phyloP scores from a whole-genome alignment of 2,888 invertebrate species.

The Leptinotarsa peninsularis region DNA sequence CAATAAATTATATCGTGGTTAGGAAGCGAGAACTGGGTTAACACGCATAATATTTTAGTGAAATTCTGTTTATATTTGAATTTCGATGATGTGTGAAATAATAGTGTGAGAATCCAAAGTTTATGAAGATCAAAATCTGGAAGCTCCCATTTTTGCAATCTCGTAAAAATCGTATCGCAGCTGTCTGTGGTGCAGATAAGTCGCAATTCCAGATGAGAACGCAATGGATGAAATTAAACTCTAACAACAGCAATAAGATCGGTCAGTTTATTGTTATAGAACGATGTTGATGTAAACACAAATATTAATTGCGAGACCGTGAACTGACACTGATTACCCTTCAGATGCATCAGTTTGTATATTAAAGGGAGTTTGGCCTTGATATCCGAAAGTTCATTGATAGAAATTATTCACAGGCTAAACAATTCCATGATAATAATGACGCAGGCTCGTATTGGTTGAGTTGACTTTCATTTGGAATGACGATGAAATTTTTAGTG shows the following conservation, averaged over 20 bases:
- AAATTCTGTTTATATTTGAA: slow-evolving; percentile 30
- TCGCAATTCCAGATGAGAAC: slow-evolving; percentile 10
- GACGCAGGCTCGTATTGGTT: background rate
- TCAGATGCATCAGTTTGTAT: slow-evolving; percentile 13
- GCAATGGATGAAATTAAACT: background rate
- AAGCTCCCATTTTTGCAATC: background rate
- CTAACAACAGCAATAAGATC: background rate
- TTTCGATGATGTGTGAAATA: background rate
- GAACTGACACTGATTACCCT: slow-evolving; percentile 30
- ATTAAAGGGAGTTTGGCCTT: background rate
- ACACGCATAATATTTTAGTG: slow-evolving; percentile 30
- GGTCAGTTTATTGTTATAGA: slow-evolving; percentile 15
- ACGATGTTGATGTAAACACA: background rate
- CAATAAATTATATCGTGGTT: slow-evolving; percentile 20
- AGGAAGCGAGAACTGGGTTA: slow-evolving; percentile 34
- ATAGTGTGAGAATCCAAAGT: background rate
- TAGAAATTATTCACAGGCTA: background rate
- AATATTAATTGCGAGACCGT: slow-evolving; percentile 12
- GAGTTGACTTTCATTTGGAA: background rate
- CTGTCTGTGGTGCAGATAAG: background rate
- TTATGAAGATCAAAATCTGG: background rate
- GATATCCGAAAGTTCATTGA: background rate
- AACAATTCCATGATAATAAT: background rate
- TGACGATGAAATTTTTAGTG: too few species aligned
- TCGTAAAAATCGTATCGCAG: background rate